Base-by-base conservation (phyloP, 2,888 invertebrate genomes). In the Apamea sordens region DNA sequence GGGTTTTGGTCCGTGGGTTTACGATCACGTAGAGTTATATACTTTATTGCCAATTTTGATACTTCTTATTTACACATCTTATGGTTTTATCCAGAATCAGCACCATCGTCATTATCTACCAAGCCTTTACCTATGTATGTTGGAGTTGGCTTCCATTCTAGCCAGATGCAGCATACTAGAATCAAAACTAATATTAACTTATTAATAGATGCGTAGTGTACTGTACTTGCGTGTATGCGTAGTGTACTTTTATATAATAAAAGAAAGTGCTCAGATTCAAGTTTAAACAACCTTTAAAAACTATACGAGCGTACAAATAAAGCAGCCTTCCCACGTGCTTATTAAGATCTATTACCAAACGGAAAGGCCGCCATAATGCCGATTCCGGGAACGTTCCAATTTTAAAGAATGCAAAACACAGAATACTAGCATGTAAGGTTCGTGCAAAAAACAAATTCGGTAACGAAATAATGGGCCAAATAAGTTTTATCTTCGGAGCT, bases 401-500 rank as follows among this genome's bases (percentile, higher is more conserved):
- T 79, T 85, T 50, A 82, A 86, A 85, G 69, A 86, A 85, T 83
- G 86, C 77, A 86, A 86, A 86, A 53, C 82, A 86, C 72, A 74
- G 76, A 73, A 71, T 80, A 72, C 73, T 72, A 70, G 83, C 77
- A 77, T 82, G 82, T 79, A 47, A 73, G 73, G 82, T 89, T 89
- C 89, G 89, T 89, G 89, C 84, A 83, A 78, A 84, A 87, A 87
- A 83, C 89, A 82, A 89, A 89, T 88, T 89, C 76, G 89, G 81
- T 84, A 88, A 84, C 83, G 73, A 81, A 88, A 88, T 88, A 89
- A 89, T 89, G 75, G 86, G 73, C 73, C 76, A 73, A 84, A 85
- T 83, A 86, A 84, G 89, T 89, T 88, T 89, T 89, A 88, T 89
- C 87, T 89, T 83, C 74, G 75, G 64, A 63, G 82, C 85, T 88